Conservation (phyloP, 2,113 vertebrate species). For the Podarcis muralis region DNA sequence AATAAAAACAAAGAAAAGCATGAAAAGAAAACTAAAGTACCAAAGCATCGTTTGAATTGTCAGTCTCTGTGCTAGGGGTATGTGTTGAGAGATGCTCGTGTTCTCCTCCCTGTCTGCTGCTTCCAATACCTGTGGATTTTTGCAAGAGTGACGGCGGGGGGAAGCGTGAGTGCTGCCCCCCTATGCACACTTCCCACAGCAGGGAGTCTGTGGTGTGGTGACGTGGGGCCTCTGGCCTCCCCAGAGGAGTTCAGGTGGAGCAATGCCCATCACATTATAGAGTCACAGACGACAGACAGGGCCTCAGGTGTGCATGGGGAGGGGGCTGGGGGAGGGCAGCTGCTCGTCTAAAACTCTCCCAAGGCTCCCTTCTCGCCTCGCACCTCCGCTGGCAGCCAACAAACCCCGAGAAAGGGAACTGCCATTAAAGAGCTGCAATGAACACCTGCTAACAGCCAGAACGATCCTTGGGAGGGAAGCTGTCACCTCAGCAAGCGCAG, state of each 20-base stretch:
- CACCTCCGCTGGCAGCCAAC: not conserved
- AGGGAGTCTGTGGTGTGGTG: not conserved
- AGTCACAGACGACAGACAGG: not conserved
- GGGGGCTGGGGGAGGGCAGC: not conserved
- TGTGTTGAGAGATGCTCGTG: not conserved
- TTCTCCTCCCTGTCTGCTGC: not conserved
- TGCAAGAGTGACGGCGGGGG: not conserved
- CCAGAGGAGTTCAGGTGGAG: not conserved
- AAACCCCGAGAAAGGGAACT: not conserved
- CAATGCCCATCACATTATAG: not conserved
- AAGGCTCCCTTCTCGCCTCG: not conserved
- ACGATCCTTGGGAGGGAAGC: not conserved
- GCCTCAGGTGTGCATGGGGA: not conserved
- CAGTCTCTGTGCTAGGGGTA: not conserved
- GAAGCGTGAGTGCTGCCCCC: not conserved
- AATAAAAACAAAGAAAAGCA: not conserved
- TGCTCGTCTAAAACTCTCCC: not conserved
- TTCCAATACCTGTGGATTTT: not conserved
- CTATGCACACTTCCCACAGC: not conserved
- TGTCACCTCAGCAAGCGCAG: not conserved
- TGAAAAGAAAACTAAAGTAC: not conserved
- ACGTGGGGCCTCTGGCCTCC: not conserved
- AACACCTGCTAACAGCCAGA: slow-evolving; percentile 26
- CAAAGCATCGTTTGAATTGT: not conserved
- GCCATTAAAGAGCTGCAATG: not conserved